Evolutionary conservation across 1,140 invertebrate species (phyloP).

Genomic region (Belonocnema kinseyi): DNA sequence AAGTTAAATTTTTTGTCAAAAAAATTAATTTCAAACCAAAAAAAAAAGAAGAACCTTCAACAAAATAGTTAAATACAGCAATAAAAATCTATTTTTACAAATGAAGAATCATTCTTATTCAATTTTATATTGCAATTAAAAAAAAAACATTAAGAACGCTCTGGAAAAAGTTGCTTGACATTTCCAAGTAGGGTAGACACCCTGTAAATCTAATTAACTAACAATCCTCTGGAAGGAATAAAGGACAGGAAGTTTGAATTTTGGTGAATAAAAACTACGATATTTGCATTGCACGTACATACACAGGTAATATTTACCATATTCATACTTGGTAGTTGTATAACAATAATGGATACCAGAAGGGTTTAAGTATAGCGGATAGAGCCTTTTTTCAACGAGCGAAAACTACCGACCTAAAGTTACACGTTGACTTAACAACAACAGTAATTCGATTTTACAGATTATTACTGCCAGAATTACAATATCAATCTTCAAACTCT

Average conservation of each 20-base stretch:
- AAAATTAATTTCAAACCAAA: no score
- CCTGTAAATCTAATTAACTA: neutral
- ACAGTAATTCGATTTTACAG: slow-evolving; percentile 15
- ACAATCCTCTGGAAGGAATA: neutral
- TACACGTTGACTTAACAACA: slow-evolving; percentile 7
- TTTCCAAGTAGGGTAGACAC: no score
- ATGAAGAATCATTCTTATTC: no score
- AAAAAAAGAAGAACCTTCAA: no score
- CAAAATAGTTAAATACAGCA: no score
- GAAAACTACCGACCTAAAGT: slow-evolving; percentile 28
- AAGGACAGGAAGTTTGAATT: neutral
- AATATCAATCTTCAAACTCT: neutral
- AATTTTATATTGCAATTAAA: no score
- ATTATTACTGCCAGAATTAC: slow-evolving; percentile 10
- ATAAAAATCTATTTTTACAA: no score
- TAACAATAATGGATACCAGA: slow-evolving; percentile 53
- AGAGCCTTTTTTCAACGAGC: slow-evolving; percentile 8
- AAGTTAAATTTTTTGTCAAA: no score
- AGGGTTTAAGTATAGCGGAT: slow-evolving; percentile 47
- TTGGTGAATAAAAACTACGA: slow-evolving; percentile 18
- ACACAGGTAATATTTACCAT: slow-evolving; percentile 57
- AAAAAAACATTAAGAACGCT: no score
- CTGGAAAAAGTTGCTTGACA: no score
- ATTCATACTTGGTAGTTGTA: slow-evolving; percentile 55
- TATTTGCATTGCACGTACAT: slow-evolving; percentile 51